phyloP scores from a whole-genome alignment of 2,113 vertebrate species.

The Caranx melampygus region DNA sequence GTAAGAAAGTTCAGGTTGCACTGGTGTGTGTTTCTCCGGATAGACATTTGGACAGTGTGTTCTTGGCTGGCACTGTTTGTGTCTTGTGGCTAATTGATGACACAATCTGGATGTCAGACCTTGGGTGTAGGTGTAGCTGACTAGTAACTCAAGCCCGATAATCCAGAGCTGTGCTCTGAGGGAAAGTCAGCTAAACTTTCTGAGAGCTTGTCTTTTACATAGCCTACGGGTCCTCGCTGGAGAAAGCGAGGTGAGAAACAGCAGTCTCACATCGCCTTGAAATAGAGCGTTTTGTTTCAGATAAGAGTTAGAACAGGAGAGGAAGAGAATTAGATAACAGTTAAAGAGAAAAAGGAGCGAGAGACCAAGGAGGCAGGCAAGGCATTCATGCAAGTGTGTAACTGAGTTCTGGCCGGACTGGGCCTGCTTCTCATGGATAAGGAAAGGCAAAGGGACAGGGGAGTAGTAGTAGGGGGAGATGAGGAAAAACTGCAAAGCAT shows the following conservation, averaged over 20 bases:
- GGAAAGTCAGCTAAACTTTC: slow-evolving; percentile 65
- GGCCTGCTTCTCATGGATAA: slow-evolving; percentile 68
- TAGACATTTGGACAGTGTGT: slow-evolving; percentile 40
- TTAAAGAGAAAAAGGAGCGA: slow-evolving; percentile 44
- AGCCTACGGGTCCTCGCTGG: slow-evolving; percentile 30
- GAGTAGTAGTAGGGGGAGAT: slow-evolving; percentile 56
- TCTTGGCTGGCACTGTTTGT: slow-evolving; percentile 40
- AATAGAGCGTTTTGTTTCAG: slow-evolving; percentile 67
- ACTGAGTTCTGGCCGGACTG: slow-evolving; percentile 55
- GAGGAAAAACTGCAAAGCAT: slow-evolving; percentile 71
- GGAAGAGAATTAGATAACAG: slow-evolving; percentile 64
- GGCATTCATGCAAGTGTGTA: slow-evolving; percentile 70
- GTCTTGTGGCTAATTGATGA: slow-evolving; percentile 41
- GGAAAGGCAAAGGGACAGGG: slow-evolving; percentile 50
- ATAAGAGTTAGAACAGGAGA: slow-evolving; percentile 59
- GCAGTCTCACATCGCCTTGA: slow-evolving; percentile 44
- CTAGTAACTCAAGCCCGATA: slow-evolving; percentile 63
- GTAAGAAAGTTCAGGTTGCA: slow-evolving; percentile 55
- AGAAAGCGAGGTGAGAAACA: slow-evolving; percentile 59
- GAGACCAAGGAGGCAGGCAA: slow-evolving; percentile 63
- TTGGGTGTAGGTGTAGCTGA: slow-evolving; percentile 48
- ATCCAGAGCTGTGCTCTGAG: slow-evolving; percentile 40
- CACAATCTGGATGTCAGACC: slow-evolving; percentile 41
- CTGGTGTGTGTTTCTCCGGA: slow-evolving; percentile 47
- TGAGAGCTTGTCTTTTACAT: slow-evolving; percentile 41